Conservation (phyloP, 2,888 invertebrate species). For the Lumbricus terrestris region DNA sequence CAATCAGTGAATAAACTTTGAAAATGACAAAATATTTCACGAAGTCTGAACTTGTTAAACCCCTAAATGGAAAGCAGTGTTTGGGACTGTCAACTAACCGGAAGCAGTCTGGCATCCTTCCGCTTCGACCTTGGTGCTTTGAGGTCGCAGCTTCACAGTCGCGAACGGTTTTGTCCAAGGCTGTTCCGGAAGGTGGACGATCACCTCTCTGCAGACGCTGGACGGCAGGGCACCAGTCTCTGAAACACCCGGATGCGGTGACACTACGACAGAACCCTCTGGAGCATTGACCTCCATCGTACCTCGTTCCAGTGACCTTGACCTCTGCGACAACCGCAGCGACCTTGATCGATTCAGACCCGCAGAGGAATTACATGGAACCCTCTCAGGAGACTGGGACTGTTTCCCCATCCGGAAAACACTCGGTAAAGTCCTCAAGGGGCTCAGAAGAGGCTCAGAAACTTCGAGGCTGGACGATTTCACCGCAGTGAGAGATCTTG, state of each 20-base stretch:
- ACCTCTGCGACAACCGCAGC: constrained; percentile 21
- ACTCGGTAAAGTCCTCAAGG: neutral
- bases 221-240: neutral
- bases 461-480: neutral
- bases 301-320: neutral
- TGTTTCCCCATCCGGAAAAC: neutral
- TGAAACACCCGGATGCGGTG: neutral
- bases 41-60: too few relatives aligned
- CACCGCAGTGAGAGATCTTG: neutral
- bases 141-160: constrained; percentile 30
- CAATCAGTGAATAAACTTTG: too few relatives aligned
- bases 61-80: too few relatives aligned
- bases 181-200: constrained; percentile 26
- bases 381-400: neutral
- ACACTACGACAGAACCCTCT: neutral
- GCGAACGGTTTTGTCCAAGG: constrained; percentile 32
- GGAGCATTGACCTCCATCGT: neutral
- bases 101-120: constrained; percentile 55
- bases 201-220: neutral
- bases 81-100: constrained; percentile 41
- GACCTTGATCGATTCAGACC: neutral
- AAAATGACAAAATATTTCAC: too few relatives aligned
- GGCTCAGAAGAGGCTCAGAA: neutral
- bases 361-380: neutral
- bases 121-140: constrained; percentile 22